Percentiles rank a stretch among this genome's conserved stretches.
Conservation (phyloP, 2,113 vertebrate genomes). For the Salvelinus sp. region DNA sequence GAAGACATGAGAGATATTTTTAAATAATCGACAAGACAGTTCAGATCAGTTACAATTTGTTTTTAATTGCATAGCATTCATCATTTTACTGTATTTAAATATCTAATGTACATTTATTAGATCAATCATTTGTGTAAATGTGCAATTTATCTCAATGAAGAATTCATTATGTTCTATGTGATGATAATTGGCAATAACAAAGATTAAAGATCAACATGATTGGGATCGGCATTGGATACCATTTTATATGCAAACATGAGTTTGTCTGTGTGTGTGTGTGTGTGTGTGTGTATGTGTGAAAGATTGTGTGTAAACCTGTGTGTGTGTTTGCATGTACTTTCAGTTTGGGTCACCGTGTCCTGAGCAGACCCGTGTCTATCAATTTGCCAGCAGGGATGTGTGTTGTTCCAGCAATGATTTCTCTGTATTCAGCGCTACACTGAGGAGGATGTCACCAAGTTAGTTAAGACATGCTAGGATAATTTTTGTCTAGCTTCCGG, state of each 20-base stretch:
- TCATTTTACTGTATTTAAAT: no score
- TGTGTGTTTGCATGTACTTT: neutral
- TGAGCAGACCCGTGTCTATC: neutral
- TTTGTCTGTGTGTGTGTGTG: constrained; percentile 9
- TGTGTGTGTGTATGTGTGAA: neutral
- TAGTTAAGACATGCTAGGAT: neutral
- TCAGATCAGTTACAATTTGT: no score
- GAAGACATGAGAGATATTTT: no score
- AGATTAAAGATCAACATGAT: no score
- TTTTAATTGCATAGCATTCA: no score
- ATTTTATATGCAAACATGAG: neutral
- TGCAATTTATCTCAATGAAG: no score
- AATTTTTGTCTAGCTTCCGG: neutral
- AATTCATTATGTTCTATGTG: no score
- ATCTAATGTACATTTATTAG: neutral
- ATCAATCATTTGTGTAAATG: neutral
- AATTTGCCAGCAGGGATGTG: neutral
- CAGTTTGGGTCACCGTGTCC: neutral
- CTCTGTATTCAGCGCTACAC: neutral
- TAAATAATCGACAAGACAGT: no score
- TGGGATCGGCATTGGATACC: neutral
- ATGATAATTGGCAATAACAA: no score
- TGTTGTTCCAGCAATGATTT: neutral
- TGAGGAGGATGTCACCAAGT: neutral
- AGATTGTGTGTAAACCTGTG: neutral